phyloP scores from a whole-genome alignment of 2,888 invertebrate species.

The Eledona agricola region DNA sequence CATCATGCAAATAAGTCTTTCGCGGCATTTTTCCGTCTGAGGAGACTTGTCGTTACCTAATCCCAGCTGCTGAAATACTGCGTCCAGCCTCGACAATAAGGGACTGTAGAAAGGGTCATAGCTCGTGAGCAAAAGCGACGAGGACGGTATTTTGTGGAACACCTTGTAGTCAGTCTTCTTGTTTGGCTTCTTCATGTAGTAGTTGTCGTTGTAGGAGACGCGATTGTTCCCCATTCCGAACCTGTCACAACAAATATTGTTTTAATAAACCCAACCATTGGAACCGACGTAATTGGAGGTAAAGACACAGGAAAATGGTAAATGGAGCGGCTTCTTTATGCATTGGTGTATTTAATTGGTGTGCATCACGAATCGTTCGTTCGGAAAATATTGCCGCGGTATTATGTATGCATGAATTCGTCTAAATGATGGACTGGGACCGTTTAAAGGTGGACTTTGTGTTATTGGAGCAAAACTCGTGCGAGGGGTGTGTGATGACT shows the following conservation, averaged over 20 bases:
- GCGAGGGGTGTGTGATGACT: neutral
- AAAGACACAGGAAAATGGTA: constrained; percentile 1
- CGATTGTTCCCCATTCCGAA: constrained; percentile 71
- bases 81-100: constrained; percentile 81
- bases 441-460: constrained; percentile 4
- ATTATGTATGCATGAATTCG: constrained; percentile 24
- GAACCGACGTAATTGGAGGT: neutral
- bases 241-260: constrained; percentile 50
- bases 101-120: constrained; percentile 94
- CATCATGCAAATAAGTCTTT: constrained; percentile 87
- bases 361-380: constrained; percentile 13
- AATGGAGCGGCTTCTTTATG: constrained; percentile 12
- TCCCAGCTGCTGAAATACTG: constrained; percentile 80
- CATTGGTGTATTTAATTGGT: constrained; percentile 22
- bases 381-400: constrained; percentile 15
- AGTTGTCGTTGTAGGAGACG: constrained; percentile 68
- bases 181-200: constrained; percentile 69
- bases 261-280: constrained; percentile 3
- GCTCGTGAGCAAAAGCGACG: constrained; percentile 82
- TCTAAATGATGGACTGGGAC: constrained; percentile 8
- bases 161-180: constrained; percentile 77
- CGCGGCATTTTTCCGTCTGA: constrained; percentile 77
- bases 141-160: constrained; percentile 86
- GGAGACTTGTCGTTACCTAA: constrained; percentile 64
- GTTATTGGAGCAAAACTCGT: constrained; percentile 26